phyloP scores from a whole-genome alignment of 2,888 invertebrate genomes.

The Hirtodrosophila cameraria region DNA sequence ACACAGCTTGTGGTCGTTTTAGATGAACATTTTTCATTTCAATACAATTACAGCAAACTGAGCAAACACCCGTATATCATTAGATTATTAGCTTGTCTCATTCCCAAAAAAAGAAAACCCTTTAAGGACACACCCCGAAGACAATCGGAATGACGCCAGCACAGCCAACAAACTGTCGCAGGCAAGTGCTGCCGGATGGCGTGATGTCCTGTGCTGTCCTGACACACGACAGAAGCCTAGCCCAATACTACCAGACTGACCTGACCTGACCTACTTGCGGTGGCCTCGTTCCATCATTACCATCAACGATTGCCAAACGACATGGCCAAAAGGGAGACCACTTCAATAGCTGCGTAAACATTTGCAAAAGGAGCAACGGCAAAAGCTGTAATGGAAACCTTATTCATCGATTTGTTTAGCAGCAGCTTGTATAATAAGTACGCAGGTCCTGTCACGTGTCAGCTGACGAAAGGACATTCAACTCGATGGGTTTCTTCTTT shows the following conservation, averaged over 20 bases:
- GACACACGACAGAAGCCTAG: conserved; percentile 8
- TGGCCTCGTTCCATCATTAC: conserved; percentile 35
- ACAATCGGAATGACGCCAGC: conserved; percentile 58
- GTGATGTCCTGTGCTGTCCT: conserved; percentile 50
- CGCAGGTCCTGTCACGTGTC: conserved; percentile 12
- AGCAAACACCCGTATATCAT: conserved; percentile 10
- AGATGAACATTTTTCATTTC: no score
- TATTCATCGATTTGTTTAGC: conserved; percentile 61
- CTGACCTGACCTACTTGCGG: conserved; percentile 68
- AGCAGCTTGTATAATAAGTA: conserved; percentile 18
- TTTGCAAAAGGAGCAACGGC: conserved; percentile 42
- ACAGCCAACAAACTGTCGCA: not conserved
- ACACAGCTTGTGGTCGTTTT: no score
- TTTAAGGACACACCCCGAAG: conserved; percentile 31
- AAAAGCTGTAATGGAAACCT: conserved; percentile 59
- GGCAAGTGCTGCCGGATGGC: conserved; percentile 42
- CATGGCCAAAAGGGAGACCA: no score
- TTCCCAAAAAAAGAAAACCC: conserved; percentile 4
- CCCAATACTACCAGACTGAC: conserved; percentile 16
- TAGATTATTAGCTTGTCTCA: conserved; percentile 40
- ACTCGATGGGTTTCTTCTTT: conserved; percentile 30
- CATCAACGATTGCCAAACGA: not conserved
- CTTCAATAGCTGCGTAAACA: conserved; percentile 28
- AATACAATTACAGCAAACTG: not conserved
- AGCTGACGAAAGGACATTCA: conserved; percentile 62